Percentiles rank a stretch among this genome's conserved stretches.
Evolutionary conservation across 2,797 vertebrate species (phyloP).

Genomic region (Catharus ustulatus): DNA sequence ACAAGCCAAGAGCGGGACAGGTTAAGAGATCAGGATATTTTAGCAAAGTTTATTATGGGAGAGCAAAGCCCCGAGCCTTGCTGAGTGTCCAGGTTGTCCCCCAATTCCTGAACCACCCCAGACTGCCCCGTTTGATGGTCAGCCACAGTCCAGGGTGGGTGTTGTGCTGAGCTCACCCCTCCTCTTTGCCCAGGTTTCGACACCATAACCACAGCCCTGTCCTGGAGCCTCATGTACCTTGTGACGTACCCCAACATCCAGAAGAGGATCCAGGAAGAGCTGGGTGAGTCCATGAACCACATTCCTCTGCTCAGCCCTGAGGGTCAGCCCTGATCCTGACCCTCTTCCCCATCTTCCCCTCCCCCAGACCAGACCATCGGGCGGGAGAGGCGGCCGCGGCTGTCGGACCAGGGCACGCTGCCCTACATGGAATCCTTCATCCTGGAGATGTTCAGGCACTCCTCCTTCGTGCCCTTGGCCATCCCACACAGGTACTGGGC

Average conservation of each 20-base stretch:
- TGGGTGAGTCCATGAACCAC: slow-evolving; percentile 73
- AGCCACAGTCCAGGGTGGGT: accelerated
- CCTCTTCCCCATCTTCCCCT: neutral
- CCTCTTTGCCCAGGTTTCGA: slow-evolving; percentile 82
- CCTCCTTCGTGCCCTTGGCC: slow-evolving; percentile 89
- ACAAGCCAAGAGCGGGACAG: neutral
- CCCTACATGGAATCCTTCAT: slow-evolving; percentile 87
- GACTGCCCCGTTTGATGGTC: neutral
- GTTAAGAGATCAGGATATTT: neutral
- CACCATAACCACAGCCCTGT: slow-evolving; percentile 82
- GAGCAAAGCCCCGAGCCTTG: neutral
- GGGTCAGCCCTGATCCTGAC: neutral
- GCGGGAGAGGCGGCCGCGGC: slow-evolving; percentile 71
- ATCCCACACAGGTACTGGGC: slow-evolving; percentile 88
- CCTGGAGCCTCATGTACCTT: slow-evolving; percentile 87
- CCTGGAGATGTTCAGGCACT: slow-evolving; percentile 86
- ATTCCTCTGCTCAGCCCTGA: neutral
- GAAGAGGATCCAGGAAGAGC: slow-evolving; percentile 82
- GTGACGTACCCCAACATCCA: slow-evolving; percentile 83
- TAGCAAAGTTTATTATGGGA: neutral
- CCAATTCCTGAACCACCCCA: neutral
- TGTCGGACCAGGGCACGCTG: slow-evolving; percentile 80
- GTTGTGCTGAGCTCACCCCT: neutral
- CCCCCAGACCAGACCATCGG: slow-evolving; percentile 81
- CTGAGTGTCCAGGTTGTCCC: neutral